Percentiles rank a stretch among this genome's conserved stretches.
Evolutionary conservation across 2,888 invertebrate genomes (phyloP).

Genomic region (Dioctria rufipes): DNA sequence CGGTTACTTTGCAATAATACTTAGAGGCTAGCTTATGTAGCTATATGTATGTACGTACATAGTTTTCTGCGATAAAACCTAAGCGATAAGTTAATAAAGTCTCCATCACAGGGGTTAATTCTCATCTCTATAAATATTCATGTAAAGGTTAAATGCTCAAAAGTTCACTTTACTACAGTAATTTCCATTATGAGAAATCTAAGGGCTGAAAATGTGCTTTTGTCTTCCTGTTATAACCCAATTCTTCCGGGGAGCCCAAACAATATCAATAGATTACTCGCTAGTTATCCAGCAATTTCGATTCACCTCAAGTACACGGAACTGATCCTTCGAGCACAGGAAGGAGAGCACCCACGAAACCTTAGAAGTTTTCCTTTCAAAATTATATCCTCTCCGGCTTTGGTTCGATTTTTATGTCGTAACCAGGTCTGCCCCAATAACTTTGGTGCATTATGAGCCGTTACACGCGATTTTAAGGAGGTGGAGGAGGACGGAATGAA

Average conservation of each 20-base stretch:
- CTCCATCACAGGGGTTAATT: not conserved
- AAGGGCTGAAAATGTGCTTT: not conserved
- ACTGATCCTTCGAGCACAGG: constrained; percentile 28
- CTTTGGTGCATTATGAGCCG: constrained; percentile 37
- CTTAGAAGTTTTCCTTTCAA: constrained; percentile 31
- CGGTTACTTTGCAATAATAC: no score
- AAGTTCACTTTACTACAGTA: not conserved
- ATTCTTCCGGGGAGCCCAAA: not conserved
- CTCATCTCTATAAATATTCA: not conserved
- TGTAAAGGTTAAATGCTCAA: constrained; percentile 2
- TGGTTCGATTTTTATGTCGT: constrained; percentile 32
- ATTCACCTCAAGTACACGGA: constrained; percentile 50
- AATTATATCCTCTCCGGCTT: constrained; percentile 11
- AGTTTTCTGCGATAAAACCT: no score
- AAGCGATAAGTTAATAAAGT: no score
- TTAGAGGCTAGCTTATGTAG: no score
- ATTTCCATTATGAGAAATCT: not conserved
- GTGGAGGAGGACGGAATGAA: no score
- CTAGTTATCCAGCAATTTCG: constrained; percentile 55
- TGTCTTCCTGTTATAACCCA: not conserved
- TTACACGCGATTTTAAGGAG: not conserved
- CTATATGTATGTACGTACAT: no score
- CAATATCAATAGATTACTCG: constrained; percentile 50
- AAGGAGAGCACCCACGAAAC: constrained; percentile 11
- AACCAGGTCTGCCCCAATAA: constrained; percentile 36